Base-by-base conservation (phyloP, 2,797 vertebrate species). In the Echiichthys vipera region DNA sequence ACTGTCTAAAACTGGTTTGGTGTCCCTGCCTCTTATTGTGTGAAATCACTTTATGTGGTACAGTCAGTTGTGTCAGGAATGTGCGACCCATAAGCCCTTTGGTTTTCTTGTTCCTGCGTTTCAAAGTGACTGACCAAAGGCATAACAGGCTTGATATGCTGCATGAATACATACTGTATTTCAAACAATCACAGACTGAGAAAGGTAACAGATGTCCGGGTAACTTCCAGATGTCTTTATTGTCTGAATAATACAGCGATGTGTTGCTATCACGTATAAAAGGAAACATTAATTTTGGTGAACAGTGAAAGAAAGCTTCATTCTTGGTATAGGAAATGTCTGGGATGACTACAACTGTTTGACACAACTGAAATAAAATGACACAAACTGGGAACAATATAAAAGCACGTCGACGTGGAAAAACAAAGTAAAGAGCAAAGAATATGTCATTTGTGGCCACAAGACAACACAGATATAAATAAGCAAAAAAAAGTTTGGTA, bases 21-120 rank as follows among this genome's bases (percentile, higher is more conserved):
- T 82, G 73, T 67, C 80, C 88, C 74, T 77, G 78, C 83, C 85
- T 83, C 67, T 73, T 68, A 84, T 83, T 91, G 74, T 90, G 30
- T 80, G n/a, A 73, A 58, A 80, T 84, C 71, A 66, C 57, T 83
- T 88, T 1, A 83, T 85, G 77, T 87, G 67, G 71, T 80, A 6
- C 30, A 46, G 40, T 42, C 32, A 43, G 15, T 80, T 77, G 73
- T 75, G 65, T 78, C 37, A 61, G 42, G 75, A 71, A 61, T 84
- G 77, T 65, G 49, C 39, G 17, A 32, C 40, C 47, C 62, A 24
- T 30, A 69, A 29, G 34, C 54, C n/a, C 76, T 82, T 81, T 84
- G 75, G 80, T 76, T 63, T n/a, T 24, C 49, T 50, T 62, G 29
- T 24, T 81, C 15, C 65, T 77, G 27, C 17, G 43, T 80, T 78